These are phyloP conservation scores for Ommatoiulus sabulosus DNA, from an alignment of 2,888 invertebrate species.

Conservation along the genomic window DNA sequence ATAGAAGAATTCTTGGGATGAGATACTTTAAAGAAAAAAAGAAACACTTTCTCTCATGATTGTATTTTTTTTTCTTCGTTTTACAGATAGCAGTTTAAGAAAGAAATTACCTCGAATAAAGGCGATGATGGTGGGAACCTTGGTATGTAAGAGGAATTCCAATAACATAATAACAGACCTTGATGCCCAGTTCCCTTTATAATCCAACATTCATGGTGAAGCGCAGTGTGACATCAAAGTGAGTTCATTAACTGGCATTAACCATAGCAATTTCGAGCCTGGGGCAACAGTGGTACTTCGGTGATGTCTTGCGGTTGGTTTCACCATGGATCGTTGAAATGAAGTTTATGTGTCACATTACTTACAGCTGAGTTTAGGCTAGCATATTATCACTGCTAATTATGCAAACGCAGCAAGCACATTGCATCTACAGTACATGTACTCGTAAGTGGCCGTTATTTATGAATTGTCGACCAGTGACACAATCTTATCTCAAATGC, in stretches of 20 bases:
- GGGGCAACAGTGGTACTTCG: not conserved
- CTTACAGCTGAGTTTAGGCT: no score
- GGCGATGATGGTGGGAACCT: not conserved
- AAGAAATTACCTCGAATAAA: not conserved
- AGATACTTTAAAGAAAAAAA: not conserved
- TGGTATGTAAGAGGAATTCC: conserved; percentile 9
- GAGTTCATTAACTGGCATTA: not conserved
- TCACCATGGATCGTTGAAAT: not conserved
- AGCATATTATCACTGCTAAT: no score
- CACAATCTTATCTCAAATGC: no score
- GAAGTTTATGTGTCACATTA: no score
- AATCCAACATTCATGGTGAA: not conserved
- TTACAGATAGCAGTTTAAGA: not conserved
- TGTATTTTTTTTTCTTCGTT: not conserved
- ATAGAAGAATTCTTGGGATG: not conserved
- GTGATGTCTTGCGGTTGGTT: not conserved
- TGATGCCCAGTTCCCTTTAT: not conserved
- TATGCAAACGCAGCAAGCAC: no score
- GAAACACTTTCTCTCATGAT: not conserved
- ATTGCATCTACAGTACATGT: no score
- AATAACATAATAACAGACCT: conserved; percentile 22
- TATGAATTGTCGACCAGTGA: no score
- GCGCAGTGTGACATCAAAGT: not conserved
- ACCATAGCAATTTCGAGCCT: not conserved
- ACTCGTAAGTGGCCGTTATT: no score